A percentile compares a stretch with the other conserved stretches of the same genome.
phyloP scores from a whole-genome alignment of 37 sponge, comb jelly and placozoan species.

The Amphimedon queenslandica region DNA sequence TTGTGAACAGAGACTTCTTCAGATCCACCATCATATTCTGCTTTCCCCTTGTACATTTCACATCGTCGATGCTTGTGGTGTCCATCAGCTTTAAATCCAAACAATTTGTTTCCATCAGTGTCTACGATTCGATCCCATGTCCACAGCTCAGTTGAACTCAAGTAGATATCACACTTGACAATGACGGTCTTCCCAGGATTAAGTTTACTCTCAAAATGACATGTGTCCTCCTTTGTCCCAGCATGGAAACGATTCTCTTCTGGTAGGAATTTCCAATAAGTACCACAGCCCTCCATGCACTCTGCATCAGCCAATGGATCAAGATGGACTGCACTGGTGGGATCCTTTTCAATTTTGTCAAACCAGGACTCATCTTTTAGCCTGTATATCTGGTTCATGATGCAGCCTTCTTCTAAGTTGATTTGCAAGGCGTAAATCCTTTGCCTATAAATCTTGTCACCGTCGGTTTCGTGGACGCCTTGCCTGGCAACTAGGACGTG shows the following conservation, averaged over 20 bases:
- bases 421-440: background rate
- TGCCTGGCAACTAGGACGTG: background rate
- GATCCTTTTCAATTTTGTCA: background rate
- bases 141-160: slow-evolving; percentile 1
- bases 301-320: slow-evolving; percentile 2
- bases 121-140: slow-evolving; percentile 2
- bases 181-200: slow-evolving; percentile 20
- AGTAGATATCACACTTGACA: slow-evolving; percentile 9
- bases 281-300: slow-evolving; percentile 16
- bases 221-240: background rate
- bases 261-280: slow-evolving; percentile 2
- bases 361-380: slow-evolving; percentile 14
- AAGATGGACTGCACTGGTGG: background rate
- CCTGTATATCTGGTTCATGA: slow-evolving; percentile 5
- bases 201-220: slow-evolving; percentile 7
- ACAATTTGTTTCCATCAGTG: background rate
- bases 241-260: slow-evolving; percentile 5
- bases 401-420: background rate
- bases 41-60: background rate
- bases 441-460: slow-evolving; percentile 9
- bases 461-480: slow-evolving; percentile 1
- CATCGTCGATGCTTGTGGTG: slow-evolving; percentile 1
- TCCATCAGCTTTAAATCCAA: slow-evolving; percentile 1
- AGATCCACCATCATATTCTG: background rate
- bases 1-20: background rate